Percentiles rank a stretch among this genome's conserved stretches.
phyloP scores from a whole-genome alignment of 35 echinoderm and acorn worm genomes.

The Lytechinus pictus region DNA sequence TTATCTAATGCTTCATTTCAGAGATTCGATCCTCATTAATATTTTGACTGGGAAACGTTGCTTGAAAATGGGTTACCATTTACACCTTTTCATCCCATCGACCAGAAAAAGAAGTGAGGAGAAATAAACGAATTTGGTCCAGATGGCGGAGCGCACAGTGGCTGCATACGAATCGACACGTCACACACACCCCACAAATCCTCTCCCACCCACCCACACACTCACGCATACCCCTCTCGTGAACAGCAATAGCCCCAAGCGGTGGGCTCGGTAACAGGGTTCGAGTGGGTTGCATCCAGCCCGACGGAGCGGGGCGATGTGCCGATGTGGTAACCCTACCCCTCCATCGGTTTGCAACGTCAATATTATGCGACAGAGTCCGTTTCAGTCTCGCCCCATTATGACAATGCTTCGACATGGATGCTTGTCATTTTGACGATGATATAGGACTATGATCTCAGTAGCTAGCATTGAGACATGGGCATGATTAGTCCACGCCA shows the following conservation, averaged over 20 bases:
- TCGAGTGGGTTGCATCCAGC: constrained; percentile 14
- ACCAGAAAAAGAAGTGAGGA: neutral
- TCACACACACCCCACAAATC: constrained; percentile 13
- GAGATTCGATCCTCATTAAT: neutral
- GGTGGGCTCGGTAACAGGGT: constrained; percentile 26
- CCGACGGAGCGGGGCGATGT: constrained; percentile 28
- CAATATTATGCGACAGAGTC: constrained; percentile 50
- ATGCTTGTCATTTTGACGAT: constrained; percentile 23
- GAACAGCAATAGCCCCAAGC: constrained; percentile 36
- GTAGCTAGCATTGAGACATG: neutral
- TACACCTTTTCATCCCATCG: neutral
- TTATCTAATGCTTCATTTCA: neutral
- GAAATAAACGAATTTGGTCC: constrained; percentile 11
- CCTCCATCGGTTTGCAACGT: constrained; percentile 49
- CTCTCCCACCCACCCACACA: neutral
- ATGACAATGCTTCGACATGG: constrained; percentile 36
- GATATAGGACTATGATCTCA: constrained; percentile 16
- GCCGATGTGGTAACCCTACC: constrained; percentile 41
- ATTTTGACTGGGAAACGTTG: neutral
- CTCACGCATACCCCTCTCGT: neutral
- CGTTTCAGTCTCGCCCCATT: constrained; percentile 22
- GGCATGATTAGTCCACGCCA: neutral
- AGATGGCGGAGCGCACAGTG: neutral
- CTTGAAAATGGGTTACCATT: neutral
- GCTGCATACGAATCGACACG: neutral